Conservation (phyloP, 1,140 invertebrate species). For the Drosophila ananassae region DNA sequence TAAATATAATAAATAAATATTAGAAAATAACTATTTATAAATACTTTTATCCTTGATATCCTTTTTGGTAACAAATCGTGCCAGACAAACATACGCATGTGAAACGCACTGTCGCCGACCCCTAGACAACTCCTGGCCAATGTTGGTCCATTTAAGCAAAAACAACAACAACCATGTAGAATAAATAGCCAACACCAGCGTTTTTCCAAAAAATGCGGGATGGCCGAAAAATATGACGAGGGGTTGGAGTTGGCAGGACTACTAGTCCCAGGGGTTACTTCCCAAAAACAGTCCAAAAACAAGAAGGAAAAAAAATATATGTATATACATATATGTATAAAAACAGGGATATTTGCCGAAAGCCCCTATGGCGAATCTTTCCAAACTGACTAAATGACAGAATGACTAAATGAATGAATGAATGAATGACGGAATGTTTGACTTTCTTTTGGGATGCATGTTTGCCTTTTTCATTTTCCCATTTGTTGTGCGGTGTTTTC, state of each 20-base stretch:
- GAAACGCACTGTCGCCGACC: conserved; percentile 23
- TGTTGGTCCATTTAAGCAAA: conserved; percentile 21
- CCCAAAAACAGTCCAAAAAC: conserved; percentile 1
- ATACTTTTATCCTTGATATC: too few species aligned
- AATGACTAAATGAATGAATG: conserved; percentile 3
- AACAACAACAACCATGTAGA: background rate
- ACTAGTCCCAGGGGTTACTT: conserved; percentile 11
- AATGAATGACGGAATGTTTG: conserved; percentile 3
- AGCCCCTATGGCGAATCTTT: conserved; percentile 40
- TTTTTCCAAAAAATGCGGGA: conserved; percentile 30
- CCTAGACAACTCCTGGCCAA: conserved; percentile 17
- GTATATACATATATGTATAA: background rate
- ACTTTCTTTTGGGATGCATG: conserved; percentile 46
- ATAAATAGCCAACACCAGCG: background rate
- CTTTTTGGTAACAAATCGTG: too few species aligned
- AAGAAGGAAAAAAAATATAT: background rate
- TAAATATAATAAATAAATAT: too few species aligned
- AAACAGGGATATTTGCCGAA: conserved; percentile 7
- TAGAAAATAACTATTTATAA: too few species aligned
- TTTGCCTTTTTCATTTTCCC: conserved; percentile 39
- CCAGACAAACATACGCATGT: background rate
- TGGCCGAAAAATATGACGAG: background rate
- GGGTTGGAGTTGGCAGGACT: background rate
- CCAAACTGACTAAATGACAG: background rate
- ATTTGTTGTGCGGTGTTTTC: conserved; percentile 27